Conservation (phyloP, 2,113 vertebrate species). For the Asarcornis scutulata region DNA sequence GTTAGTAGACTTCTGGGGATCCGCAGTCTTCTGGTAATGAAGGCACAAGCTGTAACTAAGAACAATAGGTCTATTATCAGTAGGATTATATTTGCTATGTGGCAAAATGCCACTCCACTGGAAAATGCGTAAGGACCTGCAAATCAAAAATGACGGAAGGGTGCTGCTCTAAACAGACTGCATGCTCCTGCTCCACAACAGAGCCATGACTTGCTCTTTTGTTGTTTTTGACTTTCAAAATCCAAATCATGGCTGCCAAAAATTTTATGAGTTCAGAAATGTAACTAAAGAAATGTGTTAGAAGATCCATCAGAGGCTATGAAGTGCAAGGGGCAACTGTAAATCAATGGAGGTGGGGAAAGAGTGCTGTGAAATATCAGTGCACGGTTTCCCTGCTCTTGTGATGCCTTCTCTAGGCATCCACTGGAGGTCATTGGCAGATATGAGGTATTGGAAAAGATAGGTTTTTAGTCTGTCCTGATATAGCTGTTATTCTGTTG, state of each 20-base stretch:
- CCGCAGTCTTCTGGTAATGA: not conserved
- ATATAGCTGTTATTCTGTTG: not conserved
- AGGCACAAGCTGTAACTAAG: not conserved
- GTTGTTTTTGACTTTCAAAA: not conserved
- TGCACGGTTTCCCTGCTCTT: fast-evolving
- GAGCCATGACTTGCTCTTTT: not conserved
- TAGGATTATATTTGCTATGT: not conserved
- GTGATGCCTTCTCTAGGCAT: not conserved
- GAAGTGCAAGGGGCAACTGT: not conserved
- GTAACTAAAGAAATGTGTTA: not conserved
- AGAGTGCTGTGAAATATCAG: not conserved
- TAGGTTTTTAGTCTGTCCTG: not conserved
- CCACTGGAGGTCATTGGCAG: not conserved
- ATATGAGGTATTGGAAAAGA: not conserved
- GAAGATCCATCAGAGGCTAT: not conserved
- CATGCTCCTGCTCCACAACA: not conserved
- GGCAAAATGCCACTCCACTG: not conserved
- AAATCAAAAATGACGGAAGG: not conserved
- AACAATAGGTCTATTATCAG: not conserved
- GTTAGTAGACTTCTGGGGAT: not conserved
- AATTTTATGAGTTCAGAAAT: not conserved
- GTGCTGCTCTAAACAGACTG: not conserved
- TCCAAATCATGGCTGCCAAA: not conserved
- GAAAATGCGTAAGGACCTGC: not conserved
- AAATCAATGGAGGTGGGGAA: not conserved